These are phyloP conservation scores for Arizona elegans DNA, from an alignment of 2,113 vertebrate genomes.

Conservation along the genomic window DNA sequence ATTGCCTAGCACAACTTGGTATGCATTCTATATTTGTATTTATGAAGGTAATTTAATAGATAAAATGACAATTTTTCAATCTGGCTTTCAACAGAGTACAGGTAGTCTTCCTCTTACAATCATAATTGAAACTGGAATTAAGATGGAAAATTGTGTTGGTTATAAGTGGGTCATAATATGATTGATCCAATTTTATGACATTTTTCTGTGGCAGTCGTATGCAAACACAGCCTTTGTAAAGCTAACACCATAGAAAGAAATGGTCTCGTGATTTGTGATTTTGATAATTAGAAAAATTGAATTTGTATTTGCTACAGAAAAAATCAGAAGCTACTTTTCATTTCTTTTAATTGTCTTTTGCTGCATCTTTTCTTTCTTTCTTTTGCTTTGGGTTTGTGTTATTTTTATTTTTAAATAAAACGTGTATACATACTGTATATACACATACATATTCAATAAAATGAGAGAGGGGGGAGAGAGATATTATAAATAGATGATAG, in stretches of 20 bases:
- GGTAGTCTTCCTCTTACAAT: neutral
- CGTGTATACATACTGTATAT: neutral
- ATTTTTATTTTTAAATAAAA: neutral
- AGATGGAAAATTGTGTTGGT: neutral
- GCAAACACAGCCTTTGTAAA: neutral
- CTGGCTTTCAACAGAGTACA: neutral
- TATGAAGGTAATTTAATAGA: fast-evolving
- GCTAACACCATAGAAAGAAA: neutral
- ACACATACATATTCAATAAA: no score
- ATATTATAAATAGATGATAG: no score
- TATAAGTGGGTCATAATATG: neutral
- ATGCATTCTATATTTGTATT: neutral
- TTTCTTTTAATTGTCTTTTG: neutral
- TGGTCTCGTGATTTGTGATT: neutral
- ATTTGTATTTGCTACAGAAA: no score
- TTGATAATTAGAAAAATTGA: neutral
- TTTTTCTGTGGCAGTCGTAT: neutral
- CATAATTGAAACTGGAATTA: neutral
- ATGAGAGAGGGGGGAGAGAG: no score
- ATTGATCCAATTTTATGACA: neutral
- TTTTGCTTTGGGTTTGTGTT: neutral
- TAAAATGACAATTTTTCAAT: neutral
- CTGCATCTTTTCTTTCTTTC: neutral
- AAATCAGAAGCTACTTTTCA: neutral
- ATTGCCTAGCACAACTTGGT: neutral